phyloP scores from a whole-genome alignment of 2,888 invertebrate species.

The Nemapogon koenigi region DNA sequence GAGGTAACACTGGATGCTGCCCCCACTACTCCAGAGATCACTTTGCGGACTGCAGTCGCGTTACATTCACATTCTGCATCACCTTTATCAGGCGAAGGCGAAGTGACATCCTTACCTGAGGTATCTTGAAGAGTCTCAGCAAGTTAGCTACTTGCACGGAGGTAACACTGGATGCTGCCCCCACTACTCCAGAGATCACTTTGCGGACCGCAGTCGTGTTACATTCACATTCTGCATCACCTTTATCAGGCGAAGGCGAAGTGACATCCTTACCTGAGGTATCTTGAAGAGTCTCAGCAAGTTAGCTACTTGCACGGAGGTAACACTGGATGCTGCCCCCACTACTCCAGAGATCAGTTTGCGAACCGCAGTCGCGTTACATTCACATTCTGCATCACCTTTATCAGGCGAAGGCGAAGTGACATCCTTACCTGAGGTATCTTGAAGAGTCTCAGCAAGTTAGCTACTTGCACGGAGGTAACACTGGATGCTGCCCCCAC shows the following conservation, averaged over 20 bases:
- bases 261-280: slow-evolving; percentile 68
- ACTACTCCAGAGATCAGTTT: slow-evolving; percentile 55
- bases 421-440: slow-evolving; percentile 74
- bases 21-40: slow-evolving; percentile 55
- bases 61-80: slow-evolving; percentile 87
- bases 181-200: slow-evolving; percentile 54
- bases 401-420: no score
- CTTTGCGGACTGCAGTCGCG: slow-evolving; percentile 63
- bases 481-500: slow-evolving; percentile 77
- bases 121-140: slow-evolving; percentile 89
- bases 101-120: slow-evolving; percentile 73
- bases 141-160: slow-evolving; percentile 92
- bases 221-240: slow-evolving; percentile 86
- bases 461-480: slow-evolving; percentile 96
- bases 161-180: slow-evolving; percentile 82
- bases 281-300: slow-evolving; percentile 87
- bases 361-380: slow-evolving; percentile 71
- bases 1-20: slow-evolving; percentile 88
- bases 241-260: no score
- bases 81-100: no score
- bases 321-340: slow-evolving; percentile 79
- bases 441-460: slow-evolving; percentile 80
- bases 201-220: slow-evolving; percentile 69
- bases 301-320: slow-evolving; percentile 94
- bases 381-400: slow-evolving; percentile 87